phyloP scores from a whole-genome alignment of 2,113 vertebrate species.

The Phycodurus eques region DNA sequence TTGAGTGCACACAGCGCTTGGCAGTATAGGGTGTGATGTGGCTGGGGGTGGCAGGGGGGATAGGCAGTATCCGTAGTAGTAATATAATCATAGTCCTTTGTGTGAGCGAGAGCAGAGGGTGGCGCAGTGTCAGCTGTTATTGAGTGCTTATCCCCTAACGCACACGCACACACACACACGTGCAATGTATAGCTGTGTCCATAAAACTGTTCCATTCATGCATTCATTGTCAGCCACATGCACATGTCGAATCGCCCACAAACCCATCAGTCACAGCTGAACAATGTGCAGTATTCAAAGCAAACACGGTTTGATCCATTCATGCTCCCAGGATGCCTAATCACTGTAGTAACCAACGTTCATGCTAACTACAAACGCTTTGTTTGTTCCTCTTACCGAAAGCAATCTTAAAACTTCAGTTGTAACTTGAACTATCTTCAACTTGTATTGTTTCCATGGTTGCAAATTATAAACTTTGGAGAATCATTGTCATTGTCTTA shows the following conservation, averaged over 20 bases:
- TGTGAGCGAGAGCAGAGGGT: conserved; percentile 74
- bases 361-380: conserved; percentile 27
- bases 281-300: conserved; percentile 50
- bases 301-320: conserved; percentile 45
- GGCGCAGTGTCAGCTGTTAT: conserved; percentile 78
- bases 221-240: conserved; percentile 47
- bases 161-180: conserved; percentile 33
- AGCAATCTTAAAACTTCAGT: not conserved
- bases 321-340: conserved; percentile 16
- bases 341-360: conserved; percentile 47
- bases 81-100: conserved; percentile 80
- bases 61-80: conserved; percentile 72
- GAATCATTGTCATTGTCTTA: not conserved
- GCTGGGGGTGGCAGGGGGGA: conserved; percentile 26
- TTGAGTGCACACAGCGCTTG: conserved; percentile 67
- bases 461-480: not conserved
- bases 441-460: not conserved
- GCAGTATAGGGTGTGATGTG: conserved; percentile 61
- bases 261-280: conserved; percentile 52
- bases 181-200: conserved; percentile 45
- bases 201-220: conserved; percentile 48
- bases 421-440: not conserved
- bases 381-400: conserved; percentile 21
- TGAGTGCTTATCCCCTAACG: conserved; percentile 74
- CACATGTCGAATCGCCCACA: conserved; percentile 37